phyloP scores from a whole-genome alignment of 2,888 invertebrate species.

The Rapana venosa region DNA sequence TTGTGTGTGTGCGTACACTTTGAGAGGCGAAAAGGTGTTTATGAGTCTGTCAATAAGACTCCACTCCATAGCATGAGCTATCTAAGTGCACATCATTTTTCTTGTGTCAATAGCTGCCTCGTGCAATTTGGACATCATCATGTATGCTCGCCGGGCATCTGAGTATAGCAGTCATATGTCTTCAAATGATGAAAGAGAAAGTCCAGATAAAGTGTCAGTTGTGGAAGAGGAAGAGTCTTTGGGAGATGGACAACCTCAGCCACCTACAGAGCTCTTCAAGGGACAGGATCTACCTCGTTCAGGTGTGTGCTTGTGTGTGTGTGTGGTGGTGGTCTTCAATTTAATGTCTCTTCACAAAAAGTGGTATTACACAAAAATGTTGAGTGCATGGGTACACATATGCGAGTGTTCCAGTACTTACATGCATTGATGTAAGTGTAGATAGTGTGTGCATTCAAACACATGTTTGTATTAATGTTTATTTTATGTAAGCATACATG shows the following conservation, averaged over 20 bases:
- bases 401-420: background rate
- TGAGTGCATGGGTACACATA: background rate
- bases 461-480: background rate
- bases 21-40: background rate
- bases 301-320: conserved; percentile 55
- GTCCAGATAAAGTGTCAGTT: background rate
- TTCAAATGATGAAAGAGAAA: conserved; percentile 17
- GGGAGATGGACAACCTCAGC: conserved; percentile 50
- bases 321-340: background rate
- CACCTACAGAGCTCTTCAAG: conserved; percentile 61
- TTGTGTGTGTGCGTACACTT: background rate
- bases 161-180: conserved; percentile 27
- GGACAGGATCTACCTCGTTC: conserved; percentile 56
- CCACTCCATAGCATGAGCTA: background rate
- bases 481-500: conserved; percentile 43
- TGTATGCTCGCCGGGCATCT: conserved; percentile 2
- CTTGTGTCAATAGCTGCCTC: background rate
- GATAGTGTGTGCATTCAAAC: background rate
- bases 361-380: too few species aligned
- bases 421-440: background rate
- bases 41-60: background rate
- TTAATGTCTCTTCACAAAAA: too few species aligned
- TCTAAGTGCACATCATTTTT: background rate
- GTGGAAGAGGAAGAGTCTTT: conserved; percentile 32
- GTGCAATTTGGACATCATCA: background rate